Conservation (phyloP, 2,888 invertebrate species). For the Lasius fuliginosus region DNA sequence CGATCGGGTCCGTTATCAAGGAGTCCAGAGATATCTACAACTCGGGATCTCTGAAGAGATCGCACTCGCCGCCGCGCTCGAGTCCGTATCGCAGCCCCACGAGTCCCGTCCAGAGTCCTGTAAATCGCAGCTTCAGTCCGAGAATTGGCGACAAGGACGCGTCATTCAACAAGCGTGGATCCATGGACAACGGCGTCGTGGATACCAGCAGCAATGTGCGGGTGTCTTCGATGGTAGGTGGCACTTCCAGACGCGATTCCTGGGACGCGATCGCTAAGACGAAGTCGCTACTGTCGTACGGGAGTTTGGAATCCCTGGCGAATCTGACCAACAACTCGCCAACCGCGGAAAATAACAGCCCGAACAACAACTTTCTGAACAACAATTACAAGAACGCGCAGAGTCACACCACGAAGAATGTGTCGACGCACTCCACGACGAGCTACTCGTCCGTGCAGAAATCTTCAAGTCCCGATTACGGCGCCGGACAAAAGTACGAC, state of each 20-base stretch:
- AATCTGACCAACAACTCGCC: constrained; percentile 90
- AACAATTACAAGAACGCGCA: constrained; percentile 77
- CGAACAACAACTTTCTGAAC: constrained; percentile 70
- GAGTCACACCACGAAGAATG: constrained; percentile 76
- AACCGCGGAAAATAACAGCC: constrained; percentile 87
- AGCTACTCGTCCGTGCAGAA: constrained; percentile 76
- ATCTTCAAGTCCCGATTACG: constrained; percentile 78
- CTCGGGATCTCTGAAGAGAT: constrained; percentile 75
- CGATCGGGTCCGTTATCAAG: constrained; percentile 77
- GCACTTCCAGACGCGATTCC: constrained; percentile 90
- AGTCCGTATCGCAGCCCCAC: constrained; percentile 80
- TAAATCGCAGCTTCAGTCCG: constrained; percentile 81
- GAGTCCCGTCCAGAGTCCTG: constrained; percentile 76
- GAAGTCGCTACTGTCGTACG: constrained; percentile 91
- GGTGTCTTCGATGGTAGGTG: constrained; percentile 89
- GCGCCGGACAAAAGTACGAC: constrained; percentile 73
- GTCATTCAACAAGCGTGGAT: constrained; percentile 73
- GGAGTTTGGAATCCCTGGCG: constrained; percentile 91
- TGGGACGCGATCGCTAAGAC: constrained; percentile 95
- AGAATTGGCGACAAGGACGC: constrained; percentile 78
- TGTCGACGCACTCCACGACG: constrained; percentile 79
- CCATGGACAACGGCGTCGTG: constrained; percentile 80
- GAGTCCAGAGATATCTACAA: constrained; percentile 80
- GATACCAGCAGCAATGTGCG: constrained; percentile 85
- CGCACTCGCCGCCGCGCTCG: constrained; percentile 77